Evolutionary conservation across 2,113 vertebrate species (phyloP).

Genomic region (Pan troglodytes): NHGRI_mPanTro3-v2.1_pri NC_072401.2:45453501-45454000

Average conservation of each 20-base stretch:
- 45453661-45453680: conserved; percentile 2
- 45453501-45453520: conserved; percentile 82
- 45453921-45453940: conserved; percentile 61
- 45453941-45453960: conserved; percentile 77
- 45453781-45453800: conserved; percentile 76
- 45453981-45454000: conserved; percentile 79
- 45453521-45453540: conserved; percentile 98
- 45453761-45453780: conserved; percentile 83
- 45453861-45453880: conserved; percentile 52
- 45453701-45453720: neutral
- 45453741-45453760: conserved; percentile 68
- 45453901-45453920: conserved; percentile 50
- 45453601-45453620: conserved; percentile 93
- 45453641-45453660: neutral
- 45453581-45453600: conserved; percentile 99
- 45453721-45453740: conserved; percentile 78
- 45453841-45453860: conserved; percentile 39
- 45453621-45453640: conserved; percentile 91
- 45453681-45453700: neutral
- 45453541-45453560: conserved; percentile 99
- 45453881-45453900: conserved; percentile 15
- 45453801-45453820: conserved; percentile 25
- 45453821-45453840: conserved; percentile 6
- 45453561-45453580: conserved; percentile 96
- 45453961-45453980: conserved; percentile 84